These are phyloP conservation scores for Yponomeuta cagnagella DNA, from an alignment of 2,888 invertebrate genomes.

Conservation along the genomic window DNA sequence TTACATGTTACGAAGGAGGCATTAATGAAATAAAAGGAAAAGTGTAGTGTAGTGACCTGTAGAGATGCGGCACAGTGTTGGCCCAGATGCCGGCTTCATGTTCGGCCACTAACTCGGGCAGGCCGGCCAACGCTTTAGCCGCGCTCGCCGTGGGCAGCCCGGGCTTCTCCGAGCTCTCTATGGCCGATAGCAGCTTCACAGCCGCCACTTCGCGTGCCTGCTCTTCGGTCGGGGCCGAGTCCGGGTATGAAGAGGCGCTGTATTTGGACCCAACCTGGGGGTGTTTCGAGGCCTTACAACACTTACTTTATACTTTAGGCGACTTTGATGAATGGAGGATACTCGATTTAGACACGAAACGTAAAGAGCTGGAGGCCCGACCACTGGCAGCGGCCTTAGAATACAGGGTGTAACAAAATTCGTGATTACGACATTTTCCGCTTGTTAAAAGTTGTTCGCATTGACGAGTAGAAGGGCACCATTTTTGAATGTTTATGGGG, in stretches of 20 bases:
- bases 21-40: neutral
- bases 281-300: neutral
- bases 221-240: conserved; percentile 57
- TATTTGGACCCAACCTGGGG: conserved; percentile 54
- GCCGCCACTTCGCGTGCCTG: conserved; percentile 60
- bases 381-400: too few relatives aligned
- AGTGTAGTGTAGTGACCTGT: conserved; percentile 40
- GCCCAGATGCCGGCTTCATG: conserved; percentile 77
- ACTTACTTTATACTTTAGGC: too few relatives aligned
- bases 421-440: too few relatives aligned
- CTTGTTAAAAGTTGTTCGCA: too few relatives aligned
- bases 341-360: too few relatives aligned
- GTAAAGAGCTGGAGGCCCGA: too few relatives aligned
- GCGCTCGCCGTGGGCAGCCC: conserved; percentile 47
- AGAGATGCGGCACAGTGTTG: conserved; percentile 72
- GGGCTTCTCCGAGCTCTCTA: conserved; percentile 52
- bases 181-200: conserved; percentile 44
- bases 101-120: conserved; percentile 57
- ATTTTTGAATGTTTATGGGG: too few relatives aligned
- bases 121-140: conserved; percentile 37
- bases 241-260: conserved; percentile 55
- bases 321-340: too few relatives aligned
- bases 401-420: too few relatives aligned
- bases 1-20: neutral
- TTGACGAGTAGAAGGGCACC: too few relatives aligned